These are phyloP conservation scores for Nomada goodeniana DNA, from an alignment of 2,888 invertebrate species.

Conservation along the genomic window DNA sequence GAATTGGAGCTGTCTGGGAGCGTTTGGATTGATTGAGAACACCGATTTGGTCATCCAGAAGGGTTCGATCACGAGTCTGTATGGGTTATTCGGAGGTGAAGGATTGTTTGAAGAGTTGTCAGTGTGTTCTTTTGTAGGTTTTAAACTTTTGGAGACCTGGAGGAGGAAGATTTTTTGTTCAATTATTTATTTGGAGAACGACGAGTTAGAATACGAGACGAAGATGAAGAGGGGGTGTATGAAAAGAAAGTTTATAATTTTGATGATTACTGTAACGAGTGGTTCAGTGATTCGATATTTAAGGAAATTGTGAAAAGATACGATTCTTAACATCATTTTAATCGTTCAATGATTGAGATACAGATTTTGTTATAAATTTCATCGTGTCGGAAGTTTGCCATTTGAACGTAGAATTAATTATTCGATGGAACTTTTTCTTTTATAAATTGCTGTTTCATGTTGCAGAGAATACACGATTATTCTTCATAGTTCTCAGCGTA, in stretches of 20 bases:
- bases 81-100: no score
- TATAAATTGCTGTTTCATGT: neutral
- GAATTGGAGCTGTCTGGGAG: no score
- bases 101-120: no score
- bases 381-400: neutral
- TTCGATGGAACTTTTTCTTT: neutral
- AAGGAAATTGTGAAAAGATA: conserved; percentile 3
- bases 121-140: no score
- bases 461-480: neutral
- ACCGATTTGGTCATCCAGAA: no score
- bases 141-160: no score
- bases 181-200: no score
- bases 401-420: neutral
- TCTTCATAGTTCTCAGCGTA: neutral
- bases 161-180: no score
- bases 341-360: neutral
- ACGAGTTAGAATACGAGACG: no score
- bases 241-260: neutral
- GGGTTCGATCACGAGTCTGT: no score
- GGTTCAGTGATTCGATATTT: neutral
- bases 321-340: neutral
- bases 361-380: neutral
- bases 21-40: no score
- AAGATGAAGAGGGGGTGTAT: neutral
- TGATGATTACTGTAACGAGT: neutral